phyloP scores from a whole-genome alignment of 2,113 vertebrate species.

The cat (Felis catus) region DNA sequence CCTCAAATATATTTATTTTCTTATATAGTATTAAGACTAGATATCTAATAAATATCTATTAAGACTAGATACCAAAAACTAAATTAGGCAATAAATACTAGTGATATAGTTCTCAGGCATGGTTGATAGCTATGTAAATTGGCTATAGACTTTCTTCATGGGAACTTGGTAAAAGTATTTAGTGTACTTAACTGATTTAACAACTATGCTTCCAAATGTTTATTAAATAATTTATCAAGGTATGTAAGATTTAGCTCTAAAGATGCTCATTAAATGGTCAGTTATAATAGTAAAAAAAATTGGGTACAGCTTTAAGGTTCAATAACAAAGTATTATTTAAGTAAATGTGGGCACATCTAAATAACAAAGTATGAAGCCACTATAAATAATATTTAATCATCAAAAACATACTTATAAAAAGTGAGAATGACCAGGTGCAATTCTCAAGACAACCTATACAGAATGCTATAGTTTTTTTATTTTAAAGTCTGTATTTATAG shows the following conservation, averaged over 20 bases:
- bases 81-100: background rate
- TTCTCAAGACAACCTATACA: background rate
- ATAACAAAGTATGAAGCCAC: background rate
- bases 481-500: background rate
- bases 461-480: background rate
- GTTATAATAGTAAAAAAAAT: background rate
- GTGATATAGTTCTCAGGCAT: background rate
- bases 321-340: background rate
- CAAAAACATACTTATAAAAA: background rate
- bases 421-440: background rate
- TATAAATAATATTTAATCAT: background rate
- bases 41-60: background rate
- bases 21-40: background rate
- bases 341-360: background rate
- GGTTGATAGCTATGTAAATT: background rate
- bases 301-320: background rate
- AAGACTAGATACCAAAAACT: background rate
- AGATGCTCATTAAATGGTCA: background rate
- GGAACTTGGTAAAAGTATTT: background rate
- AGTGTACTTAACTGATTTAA: background rate
- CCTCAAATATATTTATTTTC: conserved; percentile 27
- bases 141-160: background rate
- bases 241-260: background rate
- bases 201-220: background rate
- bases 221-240: background rate